A percentile compares a stretch with the other conserved stretches of the same genome.
phyloP scores from a whole-genome alignment of 2,797 vertebrate genomes.

The Sarcophilus harrisii region DNA sequence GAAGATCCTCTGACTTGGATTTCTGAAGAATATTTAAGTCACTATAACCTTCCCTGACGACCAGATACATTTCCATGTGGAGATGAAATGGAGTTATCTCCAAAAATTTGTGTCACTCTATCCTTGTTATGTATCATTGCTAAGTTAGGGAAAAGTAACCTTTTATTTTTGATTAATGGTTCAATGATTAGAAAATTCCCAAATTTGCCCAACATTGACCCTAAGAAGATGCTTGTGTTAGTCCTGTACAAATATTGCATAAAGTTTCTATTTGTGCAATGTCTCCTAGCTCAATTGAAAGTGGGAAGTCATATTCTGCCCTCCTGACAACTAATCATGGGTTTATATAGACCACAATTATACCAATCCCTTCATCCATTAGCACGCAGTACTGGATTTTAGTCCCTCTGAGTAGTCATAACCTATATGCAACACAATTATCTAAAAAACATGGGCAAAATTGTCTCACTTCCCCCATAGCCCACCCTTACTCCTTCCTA shows the following conservation, averaged over 20 bases:
- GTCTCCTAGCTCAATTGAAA: background rate
- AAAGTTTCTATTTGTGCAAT: background rate
- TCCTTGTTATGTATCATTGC: background rate
- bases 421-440: background rate
- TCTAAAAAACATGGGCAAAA: background rate
- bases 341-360: background rate
- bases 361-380: background rate
- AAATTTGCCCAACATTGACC: background rate
- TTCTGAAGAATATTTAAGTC: background rate
- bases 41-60: background rate
- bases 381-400: background rate
- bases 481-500: background rate
- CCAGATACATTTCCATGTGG: background rate
- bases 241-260: background rate
- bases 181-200: too few relatives aligned
- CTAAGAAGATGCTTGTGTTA: background rate
- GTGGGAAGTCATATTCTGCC: background rate
- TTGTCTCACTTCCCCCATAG: background rate
- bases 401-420: background rate
- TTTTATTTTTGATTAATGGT: background rate
- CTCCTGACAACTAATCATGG: background rate
- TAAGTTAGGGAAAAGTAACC: background rate
- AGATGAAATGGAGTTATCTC: background rate
- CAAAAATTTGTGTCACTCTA: background rate
- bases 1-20: background rate